phyloP scores from a whole-genome alignment of 2,888 invertebrate species.

The Watsonalla cultraria region DNA sequence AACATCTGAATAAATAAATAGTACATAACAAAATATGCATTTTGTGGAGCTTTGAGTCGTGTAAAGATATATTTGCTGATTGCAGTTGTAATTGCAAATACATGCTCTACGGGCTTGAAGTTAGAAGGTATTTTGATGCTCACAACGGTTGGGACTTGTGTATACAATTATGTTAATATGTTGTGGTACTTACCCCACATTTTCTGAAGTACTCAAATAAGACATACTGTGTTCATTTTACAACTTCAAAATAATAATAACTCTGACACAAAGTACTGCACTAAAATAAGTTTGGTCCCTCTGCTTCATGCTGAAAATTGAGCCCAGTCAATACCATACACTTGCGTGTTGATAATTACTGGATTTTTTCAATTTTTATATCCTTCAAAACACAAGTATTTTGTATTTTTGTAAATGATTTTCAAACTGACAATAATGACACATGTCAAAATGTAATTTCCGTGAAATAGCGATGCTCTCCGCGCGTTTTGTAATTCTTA shows the following conservation, averaged over 20 bases:
- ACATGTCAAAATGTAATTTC: conserved; percentile 44
- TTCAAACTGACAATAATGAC: conserved; percentile 59
- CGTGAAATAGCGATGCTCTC: neutral
- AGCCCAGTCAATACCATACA: conserved; percentile 9
- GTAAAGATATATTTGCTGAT: too few relatives aligned
- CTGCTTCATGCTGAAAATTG: conserved; percentile 58
- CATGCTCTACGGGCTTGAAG: too few relatives aligned
- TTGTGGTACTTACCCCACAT: conserved; percentile 65
- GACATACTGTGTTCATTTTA: conserved; percentile 76
- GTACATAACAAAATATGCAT: too few relatives aligned
- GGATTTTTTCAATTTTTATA: conserved; percentile 16
- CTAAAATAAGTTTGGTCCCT: conserved; percentile 58
- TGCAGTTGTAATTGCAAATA: too few relatives aligned
- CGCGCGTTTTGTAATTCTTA: too few relatives aligned
- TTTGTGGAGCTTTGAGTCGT: too few relatives aligned
- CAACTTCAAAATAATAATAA: conserved; percentile 53
- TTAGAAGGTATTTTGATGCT: too few relatives aligned
- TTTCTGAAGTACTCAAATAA: conserved; percentile 76
- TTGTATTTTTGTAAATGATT: conserved; percentile 39
- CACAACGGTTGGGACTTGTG: too few relatives aligned
- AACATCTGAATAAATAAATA: too few relatives aligned
- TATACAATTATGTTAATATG: neutral
- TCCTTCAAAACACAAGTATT: conserved; percentile 44
- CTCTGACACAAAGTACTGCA: conserved; percentile 42
- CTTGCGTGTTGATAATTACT: conserved; percentile 20